Base-by-base conservation (phyloP, 1,140 invertebrate genomes). In the Batillaria attramentaria region DNA sequence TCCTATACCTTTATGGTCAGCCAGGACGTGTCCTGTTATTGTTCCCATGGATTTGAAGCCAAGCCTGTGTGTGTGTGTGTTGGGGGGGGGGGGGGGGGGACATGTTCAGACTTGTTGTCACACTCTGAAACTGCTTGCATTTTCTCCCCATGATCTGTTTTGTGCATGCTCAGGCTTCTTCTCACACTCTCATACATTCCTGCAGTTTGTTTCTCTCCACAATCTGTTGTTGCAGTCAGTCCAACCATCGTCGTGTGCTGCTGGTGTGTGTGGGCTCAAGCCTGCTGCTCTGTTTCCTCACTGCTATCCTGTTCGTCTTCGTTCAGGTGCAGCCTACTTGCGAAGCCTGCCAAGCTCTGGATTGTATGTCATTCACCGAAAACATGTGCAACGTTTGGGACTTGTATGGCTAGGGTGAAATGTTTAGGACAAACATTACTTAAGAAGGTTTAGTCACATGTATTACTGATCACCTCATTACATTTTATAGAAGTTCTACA, bases 341-440 rank as follows among this genome's bases (percentile, higher is more conserved):
- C 39, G 42, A 74, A 28, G 42, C 24, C 24, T 87, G 86, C 81
- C 79, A 81, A 37, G 8, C 60, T 4, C 69, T 88, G 33, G 85
- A 87, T n/a, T 88, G 87, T 78, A 41, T 86, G 35, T 80, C 84
- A 3, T 88, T 86, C 18, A 82, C 84, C 13, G 77, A 78, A 8
- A 82, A 79, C 69, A 85, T 87, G 82, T 87, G 86, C 33, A 43
- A 69, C 50, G 6, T 28, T 18, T 75, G 73, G 73, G 73, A 75
- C 54, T 39, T 75, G 39, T 54, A 62, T 33, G 73, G 73, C 3
- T 75, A 54, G 31, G 4, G 24, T 50, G 46, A 13, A 24, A 10
- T 13, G 46, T 50, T 50, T 50, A n/a, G n/a, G n/a, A n/a, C n/a
- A n/a, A n/a, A n/a, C n/a, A n/a, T n/a, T n/a, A n/a, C n/a, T n/a